Conservation (phyloP, 1,140 invertebrate genomes). For the Hestina assimilis region DNA sequence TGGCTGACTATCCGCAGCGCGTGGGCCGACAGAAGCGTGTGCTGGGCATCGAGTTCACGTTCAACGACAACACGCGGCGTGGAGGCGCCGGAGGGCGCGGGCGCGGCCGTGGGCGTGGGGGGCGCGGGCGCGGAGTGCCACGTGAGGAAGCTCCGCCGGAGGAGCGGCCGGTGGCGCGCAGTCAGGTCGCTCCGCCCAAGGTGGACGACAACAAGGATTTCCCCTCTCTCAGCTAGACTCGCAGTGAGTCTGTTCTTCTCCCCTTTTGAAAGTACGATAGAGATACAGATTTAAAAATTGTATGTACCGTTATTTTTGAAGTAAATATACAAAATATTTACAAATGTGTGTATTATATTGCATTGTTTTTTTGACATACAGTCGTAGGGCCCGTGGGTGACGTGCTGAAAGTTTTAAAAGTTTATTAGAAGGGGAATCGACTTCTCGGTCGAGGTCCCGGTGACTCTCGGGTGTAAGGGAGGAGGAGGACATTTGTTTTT, state of each 20-base stretch:
- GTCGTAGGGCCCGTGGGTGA: conserved; percentile 33
- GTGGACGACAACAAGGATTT: conserved; percentile 97
- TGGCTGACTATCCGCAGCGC: conserved; percentile 90
- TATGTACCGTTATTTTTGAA: conserved; percentile 79
- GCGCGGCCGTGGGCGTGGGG: conserved; percentile 78
- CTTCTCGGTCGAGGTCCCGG: conserved; percentile 30
- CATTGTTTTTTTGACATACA: conserved; percentile 48
- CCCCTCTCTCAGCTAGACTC: conserved; percentile 90
- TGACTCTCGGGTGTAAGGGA: conserved; percentile 34
- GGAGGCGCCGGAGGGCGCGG: conserved; percentile 82
- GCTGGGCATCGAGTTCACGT: conserved; percentile 93
- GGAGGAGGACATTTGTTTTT: conserved; percentile 56
- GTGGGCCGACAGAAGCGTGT: conserved; percentile 92
- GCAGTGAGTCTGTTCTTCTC: conserved; percentile 61
- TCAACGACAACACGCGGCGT: conserved; percentile 88
- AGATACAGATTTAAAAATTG: conserved; percentile 75
- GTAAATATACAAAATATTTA: conserved; percentile 80
- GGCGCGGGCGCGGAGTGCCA: conserved; percentile 43
- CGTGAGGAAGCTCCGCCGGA: conserved; percentile 53
- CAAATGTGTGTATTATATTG: conserved; percentile 76
- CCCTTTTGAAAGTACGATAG: conserved; percentile 67
- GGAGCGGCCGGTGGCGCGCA: conserved; percentile 49
- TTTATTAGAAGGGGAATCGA: conserved; percentile 37
- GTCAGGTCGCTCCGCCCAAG: conserved; percentile 87
- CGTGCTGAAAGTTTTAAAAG: conserved; percentile 28